Conservation (phyloP, 2,113 vertebrate genomes). For the Channa argus region DNA sequence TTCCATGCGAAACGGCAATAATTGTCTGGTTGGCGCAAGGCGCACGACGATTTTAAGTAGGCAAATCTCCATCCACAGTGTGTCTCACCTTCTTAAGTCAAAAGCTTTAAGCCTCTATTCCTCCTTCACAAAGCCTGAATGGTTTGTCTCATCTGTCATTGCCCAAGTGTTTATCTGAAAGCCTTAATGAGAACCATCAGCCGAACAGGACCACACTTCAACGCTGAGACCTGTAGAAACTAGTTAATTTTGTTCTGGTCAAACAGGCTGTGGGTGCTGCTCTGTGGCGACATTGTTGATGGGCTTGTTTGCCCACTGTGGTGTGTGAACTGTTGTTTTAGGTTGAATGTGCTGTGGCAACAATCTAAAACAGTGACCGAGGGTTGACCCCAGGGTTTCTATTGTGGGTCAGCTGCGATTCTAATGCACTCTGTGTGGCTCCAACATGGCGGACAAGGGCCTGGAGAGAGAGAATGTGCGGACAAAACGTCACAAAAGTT, state of each 20-base stretch:
- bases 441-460: slow-evolving; percentile 10
- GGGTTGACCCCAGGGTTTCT: slow-evolving; percentile 65
- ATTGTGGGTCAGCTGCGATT: slow-evolving; percentile 57
- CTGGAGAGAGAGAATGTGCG: background rate
- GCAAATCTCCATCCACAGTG: slow-evolving; percentile 5
- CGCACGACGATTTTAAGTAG: slow-evolving; percentile 5
- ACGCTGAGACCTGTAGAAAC: background rate
- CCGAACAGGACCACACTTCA: slow-evolving; percentile 36
- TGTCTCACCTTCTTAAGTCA: slow-evolving; percentile 35
- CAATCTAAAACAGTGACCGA: slow-evolving; percentile 70
- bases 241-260: slow-evolving; percentile 38
- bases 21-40: slow-evolving; percentile 14
- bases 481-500: background rate
- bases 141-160: slow-evolving; percentile 72
- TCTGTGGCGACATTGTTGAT: slow-evolving; percentile 36
- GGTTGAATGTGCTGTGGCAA: slow-evolving; percentile 70
- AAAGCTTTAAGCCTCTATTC: slow-evolving; percentile 43
- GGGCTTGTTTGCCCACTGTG: slow-evolving; percentile 59
- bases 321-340: slow-evolving; percentile 68
- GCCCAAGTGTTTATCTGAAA: slow-evolving; percentile 64
- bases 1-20: background rate
- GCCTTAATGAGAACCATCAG: slow-evolving; percentile 69
- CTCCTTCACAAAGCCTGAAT: slow-evolving; percentile 43
- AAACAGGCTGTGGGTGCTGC: slow-evolving; percentile 31
- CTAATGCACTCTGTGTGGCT: slow-evolving; percentile 43